A percentile compares a stretch with the other conserved stretches of the same genome.
Conservation (phyloP, 53 echinoderm and acorn worm genomes). For the Pentamera pediparva region DNA sequence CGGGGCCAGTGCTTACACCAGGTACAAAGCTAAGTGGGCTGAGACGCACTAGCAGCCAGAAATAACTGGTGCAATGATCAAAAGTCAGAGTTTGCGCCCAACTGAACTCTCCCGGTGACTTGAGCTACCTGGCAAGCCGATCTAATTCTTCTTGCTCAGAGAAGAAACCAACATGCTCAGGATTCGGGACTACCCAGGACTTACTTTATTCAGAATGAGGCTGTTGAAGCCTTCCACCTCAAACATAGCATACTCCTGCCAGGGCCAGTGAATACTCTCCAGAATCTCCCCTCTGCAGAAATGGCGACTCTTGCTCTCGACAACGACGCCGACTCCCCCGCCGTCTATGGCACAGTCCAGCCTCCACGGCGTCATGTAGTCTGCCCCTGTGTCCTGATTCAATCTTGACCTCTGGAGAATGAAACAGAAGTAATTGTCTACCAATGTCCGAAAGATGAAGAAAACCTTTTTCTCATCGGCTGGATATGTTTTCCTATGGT, state of each 20-base stretch:
- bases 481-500: too few species aligned
- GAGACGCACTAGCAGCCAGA: too few species aligned
- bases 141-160: too few species aligned
- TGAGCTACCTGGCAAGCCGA: too few species aligned
- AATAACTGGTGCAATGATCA: too few species aligned
- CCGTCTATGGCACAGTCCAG: slow-evolving; percentile 82
- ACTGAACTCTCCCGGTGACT: too few species aligned
- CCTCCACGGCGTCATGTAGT: slow-evolving; percentile 86
- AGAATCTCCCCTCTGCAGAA: slow-evolving; percentile 75
- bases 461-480: too few species aligned
- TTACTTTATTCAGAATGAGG: slow-evolving; percentile 81
- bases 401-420: slow-evolving; percentile 72
- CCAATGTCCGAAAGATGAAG: neutral
- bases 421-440: too few species aligned
- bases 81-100: too few species aligned
- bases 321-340: slow-evolving; percentile 77
- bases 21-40: too few species aligned
- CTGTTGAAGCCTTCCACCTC: slow-evolving; percentile 91
- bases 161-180: too few species aligned
- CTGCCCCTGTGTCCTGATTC: slow-evolving; percentile 90
- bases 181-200: neutral
- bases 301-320: slow-evolving; percentile 54
- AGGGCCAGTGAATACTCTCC: slow-evolving; percentile 93
- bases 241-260: slow-evolving; percentile 69
- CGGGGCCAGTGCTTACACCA: too few species aligned